Evolutionary conservation across 1,140 invertebrate species (phyloP).

Genomic region (Sinonovacula constricta): DNA sequence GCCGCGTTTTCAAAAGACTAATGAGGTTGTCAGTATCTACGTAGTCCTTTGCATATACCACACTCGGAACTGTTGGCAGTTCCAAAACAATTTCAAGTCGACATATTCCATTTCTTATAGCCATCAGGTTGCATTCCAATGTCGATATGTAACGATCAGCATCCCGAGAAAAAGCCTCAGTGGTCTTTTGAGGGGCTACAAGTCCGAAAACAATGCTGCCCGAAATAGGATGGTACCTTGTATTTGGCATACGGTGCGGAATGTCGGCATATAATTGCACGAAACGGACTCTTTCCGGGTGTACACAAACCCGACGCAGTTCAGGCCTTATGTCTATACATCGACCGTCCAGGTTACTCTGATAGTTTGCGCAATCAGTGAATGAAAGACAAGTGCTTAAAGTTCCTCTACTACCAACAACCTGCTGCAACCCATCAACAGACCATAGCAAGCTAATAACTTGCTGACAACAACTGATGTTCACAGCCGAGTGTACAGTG

Average conservation of each 20-base stretch:
- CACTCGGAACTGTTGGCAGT: neutral
- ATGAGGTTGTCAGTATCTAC: neutral
- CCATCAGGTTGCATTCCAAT: conserved; percentile 1
- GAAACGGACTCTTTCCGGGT: conserved; percentile 8
- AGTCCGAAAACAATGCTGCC: conserved; percentile 4
- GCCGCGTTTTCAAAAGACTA: neutral
- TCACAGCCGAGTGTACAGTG: no score
- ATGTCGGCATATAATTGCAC: conserved; percentile 40
- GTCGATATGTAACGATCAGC: conserved; percentile 1
- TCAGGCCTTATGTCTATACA: neutral
- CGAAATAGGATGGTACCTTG: conserved; percentile 20
- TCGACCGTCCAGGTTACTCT: conserved; percentile 15
- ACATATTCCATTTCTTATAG: neutral
- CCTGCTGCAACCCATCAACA: neutral
- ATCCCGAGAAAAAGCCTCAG: conserved; percentile 3
- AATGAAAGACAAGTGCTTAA: conserved; percentile 10
- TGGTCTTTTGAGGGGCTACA: neutral
- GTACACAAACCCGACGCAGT: neutral
- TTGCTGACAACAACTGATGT: no score
- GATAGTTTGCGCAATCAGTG: neutral
- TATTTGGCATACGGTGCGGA: conserved; percentile 6
- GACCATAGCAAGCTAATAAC: conserved; percentile 25
- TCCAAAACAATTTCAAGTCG: neutral
- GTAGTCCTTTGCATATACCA: neutral
- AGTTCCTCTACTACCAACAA: conserved; percentile 11